Evolutionary conservation across 2,113 vertebrate genomes (phyloP).

Genomic region (Myrmophylax atrothorax): DNA sequence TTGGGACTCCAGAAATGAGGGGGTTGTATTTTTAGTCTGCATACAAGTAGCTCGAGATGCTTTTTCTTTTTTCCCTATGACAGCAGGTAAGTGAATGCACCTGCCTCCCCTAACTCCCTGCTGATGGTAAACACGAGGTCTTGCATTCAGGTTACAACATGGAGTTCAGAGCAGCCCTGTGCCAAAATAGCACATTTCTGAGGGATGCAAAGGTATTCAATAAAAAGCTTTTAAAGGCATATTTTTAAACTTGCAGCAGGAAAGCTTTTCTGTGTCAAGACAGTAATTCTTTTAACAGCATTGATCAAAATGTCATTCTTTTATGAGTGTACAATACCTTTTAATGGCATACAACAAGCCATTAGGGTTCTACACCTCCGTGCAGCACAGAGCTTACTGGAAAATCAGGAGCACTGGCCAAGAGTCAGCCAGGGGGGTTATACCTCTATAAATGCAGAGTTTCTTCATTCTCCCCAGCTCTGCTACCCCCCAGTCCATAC

Average conservation of each 20-base stretch:
- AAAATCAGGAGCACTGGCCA: conserved; percentile 78
- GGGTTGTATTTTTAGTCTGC: conserved; percentile 67
- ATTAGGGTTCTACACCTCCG: conserved; percentile 87
- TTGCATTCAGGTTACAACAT: conserved; percentile 70
- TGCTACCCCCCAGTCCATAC: conserved; percentile 44
- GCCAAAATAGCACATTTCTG: conserved; percentile 87
- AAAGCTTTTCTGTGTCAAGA: conserved; percentile 99
- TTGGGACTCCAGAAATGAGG: conserved; percentile 52
- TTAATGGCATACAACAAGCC: conserved; percentile 89
- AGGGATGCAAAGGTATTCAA: conserved; percentile 91
- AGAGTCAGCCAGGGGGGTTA: conserved; percentile 63
- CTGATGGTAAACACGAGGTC: conserved; percentile 72
- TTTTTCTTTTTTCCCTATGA: conserved; percentile 58
- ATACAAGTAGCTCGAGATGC: conserved; percentile 33
- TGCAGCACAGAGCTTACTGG: conserved; percentile 80
- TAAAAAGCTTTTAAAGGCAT: conserved; percentile 91
- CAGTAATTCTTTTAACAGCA: conserved; percentile 95
- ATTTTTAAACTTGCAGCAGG: conserved; percentile 88
- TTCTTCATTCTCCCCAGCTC: conserved; percentile 2
- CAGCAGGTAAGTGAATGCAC: conserved; percentile 63
- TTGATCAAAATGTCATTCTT: conserved; percentile 97
- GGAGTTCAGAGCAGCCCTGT: conserved; percentile 73
- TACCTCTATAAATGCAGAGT: conserved; percentile 54
- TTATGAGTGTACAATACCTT: conserved; percentile 92
- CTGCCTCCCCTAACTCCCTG: conserved; percentile 42